Conservation (phyloP, 2,113 vertebrate species). For the Microcebus murinus region DNA sequence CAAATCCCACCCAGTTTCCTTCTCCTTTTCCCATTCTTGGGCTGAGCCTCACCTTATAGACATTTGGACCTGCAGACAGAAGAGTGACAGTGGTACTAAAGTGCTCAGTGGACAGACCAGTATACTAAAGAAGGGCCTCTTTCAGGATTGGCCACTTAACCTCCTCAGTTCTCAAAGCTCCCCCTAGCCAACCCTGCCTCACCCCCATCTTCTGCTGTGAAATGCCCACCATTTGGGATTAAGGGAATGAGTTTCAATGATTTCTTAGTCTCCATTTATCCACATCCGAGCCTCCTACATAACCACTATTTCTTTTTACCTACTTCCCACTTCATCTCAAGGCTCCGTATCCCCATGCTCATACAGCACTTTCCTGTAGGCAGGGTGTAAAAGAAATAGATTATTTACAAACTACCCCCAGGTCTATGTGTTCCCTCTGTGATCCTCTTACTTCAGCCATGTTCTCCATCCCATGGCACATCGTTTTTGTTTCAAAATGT, state of each 20-base stretch:
- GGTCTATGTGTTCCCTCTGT: not conserved
- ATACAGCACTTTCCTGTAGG: not conserved
- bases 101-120: not conserved
- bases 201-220: not conserved
- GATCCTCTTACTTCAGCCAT: not conserved
- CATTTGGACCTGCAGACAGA: constrained; percentile 2
- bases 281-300: not conserved
- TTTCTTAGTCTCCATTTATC: not conserved
- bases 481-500: not conserved
- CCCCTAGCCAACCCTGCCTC: not conserved
- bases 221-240: not conserved
- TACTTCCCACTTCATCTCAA: not conserved
- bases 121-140: not conserved
- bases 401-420: not conserved
- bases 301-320: not conserved
- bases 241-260: not conserved
- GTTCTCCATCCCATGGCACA: not conserved
- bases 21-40: not conserved
- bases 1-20: not conserved
- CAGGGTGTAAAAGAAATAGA: not conserved
- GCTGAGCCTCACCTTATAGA: not conserved
- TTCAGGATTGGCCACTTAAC: not conserved
- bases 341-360: not conserved
- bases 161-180: not conserved
- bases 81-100: not conserved